phyloP scores from a whole-genome alignment of 2,888 invertebrate species.

The Parnassius glacialis region DNA sequence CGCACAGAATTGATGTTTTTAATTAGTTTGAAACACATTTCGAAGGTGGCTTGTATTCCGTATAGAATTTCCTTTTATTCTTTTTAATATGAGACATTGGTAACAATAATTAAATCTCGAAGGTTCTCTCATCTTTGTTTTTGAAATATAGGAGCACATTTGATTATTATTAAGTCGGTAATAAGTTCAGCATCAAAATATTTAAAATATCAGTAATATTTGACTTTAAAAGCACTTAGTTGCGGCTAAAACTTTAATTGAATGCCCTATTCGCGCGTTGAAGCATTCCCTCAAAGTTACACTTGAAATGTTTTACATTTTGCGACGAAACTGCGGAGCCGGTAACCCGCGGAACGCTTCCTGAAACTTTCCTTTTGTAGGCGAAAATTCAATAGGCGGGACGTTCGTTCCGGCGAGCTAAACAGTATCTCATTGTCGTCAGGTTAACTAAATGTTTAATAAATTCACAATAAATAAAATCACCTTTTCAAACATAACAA shows the following conservation, averaged over 20 bases:
- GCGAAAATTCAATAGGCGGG: slow-evolving; percentile 72
- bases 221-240: slow-evolving; percentile 19
- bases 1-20: slow-evolving; percentile 78
- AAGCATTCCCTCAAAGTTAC: slow-evolving; percentile 35
- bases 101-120: slow-evolving; percentile 16
- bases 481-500: too few relatives aligned
- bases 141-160: background rate
- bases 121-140: slow-evolving; percentile 5
- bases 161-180: too few relatives aligned
- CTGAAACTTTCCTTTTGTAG: slow-evolving; percentile 73
- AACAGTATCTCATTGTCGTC: slow-evolving; percentile 51
- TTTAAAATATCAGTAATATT: background rate
- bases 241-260: slow-evolving; percentile 34
- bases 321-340: slow-evolving; percentile 37
- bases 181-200: too few relatives aligned
- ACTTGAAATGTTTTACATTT: slow-evolving; percentile 28
- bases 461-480: slow-evolving; percentile 25
- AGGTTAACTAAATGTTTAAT: slow-evolving; percentile 48
- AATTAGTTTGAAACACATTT: slow-evolving; percentile 79
- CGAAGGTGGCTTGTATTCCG: slow-evolving; percentile 63
- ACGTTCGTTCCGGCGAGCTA: slow-evolving; percentile 54
- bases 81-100: slow-evolving; percentile 33
- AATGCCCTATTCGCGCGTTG: slow-evolving; percentile 35
- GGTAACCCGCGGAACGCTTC: slow-evolving; percentile 64
- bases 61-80: slow-evolving; percentile 60